Evolutionary conservation across 2,113 vertebrate genomes (phyloP).

Genomic region (Alligator mississippiensis): DNA sequence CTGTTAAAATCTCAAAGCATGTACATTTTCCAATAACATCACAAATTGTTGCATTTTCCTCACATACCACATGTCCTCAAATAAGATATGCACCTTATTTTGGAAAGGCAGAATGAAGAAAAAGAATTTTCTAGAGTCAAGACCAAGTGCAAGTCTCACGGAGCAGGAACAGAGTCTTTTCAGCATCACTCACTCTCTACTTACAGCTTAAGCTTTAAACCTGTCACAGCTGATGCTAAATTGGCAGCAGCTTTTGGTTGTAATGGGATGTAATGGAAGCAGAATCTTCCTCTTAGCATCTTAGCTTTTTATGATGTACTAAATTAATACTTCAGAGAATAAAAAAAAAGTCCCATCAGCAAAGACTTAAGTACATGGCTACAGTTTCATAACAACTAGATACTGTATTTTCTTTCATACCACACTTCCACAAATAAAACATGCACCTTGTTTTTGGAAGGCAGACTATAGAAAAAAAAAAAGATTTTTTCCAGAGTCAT

Average conservation of each 20-base stretch:
- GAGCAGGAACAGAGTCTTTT: too few species aligned
- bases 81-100: rapidly evolving
- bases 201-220: too few species aligned
- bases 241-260: too few species aligned
- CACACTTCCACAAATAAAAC: too few species aligned
- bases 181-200: too few species aligned
- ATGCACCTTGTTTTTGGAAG: too few species aligned
- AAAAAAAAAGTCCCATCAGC: background rate
- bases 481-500: too few species aligned
- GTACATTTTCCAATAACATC: background rate
- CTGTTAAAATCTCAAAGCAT: background rate
- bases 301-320: background rate
- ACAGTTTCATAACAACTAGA: background rate
- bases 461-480: too few species aligned
- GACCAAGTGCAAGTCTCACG: background rate
- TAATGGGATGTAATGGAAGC: background rate
- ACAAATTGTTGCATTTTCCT: background rate
- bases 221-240: too few species aligned
- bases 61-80: too few species aligned
- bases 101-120: background rate
- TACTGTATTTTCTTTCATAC: background rate
- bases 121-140: background rate
- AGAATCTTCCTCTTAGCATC: background rate
- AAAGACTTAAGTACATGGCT: background rate
- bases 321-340: background rate